A percentile compares a stretch with the other conserved stretches of the same genome.
Conservation (phyloP, 92 coral and sea anemone species). For the Phenganax stokvisi region DNA sequence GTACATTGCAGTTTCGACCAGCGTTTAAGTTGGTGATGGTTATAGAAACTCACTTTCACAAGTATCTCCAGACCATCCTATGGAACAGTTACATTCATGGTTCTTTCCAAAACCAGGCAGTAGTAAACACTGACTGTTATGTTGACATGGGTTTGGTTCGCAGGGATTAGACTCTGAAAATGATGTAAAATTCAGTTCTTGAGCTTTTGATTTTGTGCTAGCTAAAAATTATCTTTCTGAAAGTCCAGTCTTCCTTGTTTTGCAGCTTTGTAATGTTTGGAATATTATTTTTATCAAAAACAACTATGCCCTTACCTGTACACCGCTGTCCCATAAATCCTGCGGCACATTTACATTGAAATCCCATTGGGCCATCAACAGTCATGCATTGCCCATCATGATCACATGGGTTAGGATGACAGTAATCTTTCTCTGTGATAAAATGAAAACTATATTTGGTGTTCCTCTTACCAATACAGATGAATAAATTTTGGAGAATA, state of each 20-base stretch:
- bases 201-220: too few species aligned
- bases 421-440: slow-evolving; percentile 69
- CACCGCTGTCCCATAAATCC: slow-evolving; percentile 84
- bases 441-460: not conserved
- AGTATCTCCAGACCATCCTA: slow-evolving; percentile 73
- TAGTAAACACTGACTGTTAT: slow-evolving; percentile 67
- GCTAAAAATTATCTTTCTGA: too few species aligned
- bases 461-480: too few species aligned
- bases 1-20: too few species aligned
- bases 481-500: not conserved
- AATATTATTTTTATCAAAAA: not conserved
- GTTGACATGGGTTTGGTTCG: slow-evolving; percentile 85
- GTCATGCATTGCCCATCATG: slow-evolving; percentile 74
- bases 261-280: too few species aligned
- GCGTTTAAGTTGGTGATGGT: not conserved
- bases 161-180: slow-evolving; percentile 74
- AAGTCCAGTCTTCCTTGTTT: too few species aligned
- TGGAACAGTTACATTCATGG: slow-evolving; percentile 78
- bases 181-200: too few species aligned
- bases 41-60: slow-evolving; percentile 66
- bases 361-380: slow-evolving; percentile 76
- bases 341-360: slow-evolving; percentile 71
- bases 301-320: slow-evolving; percentile 48
- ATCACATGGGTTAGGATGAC: slow-evolving; percentile 88
- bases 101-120: slow-evolving; percentile 59